A percentile compares a stretch with the other conserved stretches of the same genome.
Conservation (phyloP, 1,140 invertebrate genomes). For the Mercenaria mercenaria region DNA sequence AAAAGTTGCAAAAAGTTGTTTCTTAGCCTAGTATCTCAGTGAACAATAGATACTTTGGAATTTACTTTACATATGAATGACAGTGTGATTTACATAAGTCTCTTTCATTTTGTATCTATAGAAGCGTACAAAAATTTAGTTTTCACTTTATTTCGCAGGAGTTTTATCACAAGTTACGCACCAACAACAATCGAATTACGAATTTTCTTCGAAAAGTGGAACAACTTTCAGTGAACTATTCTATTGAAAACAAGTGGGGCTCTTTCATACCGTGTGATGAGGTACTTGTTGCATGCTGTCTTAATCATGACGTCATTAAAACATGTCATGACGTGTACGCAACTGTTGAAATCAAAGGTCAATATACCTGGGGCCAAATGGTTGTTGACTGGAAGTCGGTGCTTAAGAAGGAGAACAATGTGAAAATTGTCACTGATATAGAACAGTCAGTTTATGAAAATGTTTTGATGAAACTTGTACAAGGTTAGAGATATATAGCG, state of each 20-base stretch:
- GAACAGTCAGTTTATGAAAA: slow-evolving; percentile 14
- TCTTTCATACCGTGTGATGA: slow-evolving; percentile 41
- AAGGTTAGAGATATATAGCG: background rate
- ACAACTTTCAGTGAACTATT: slow-evolving; percentile 19
- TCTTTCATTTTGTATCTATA: too few relatives aligned
- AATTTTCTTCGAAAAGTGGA: slow-evolving; percentile 53
- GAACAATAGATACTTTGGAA: too few relatives aligned
- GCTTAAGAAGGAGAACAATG: slow-evolving; percentile 18
- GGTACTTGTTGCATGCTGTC: slow-evolving; percentile 23
- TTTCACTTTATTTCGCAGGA: slow-evolving; percentile 13
- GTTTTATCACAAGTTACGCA: slow-evolving; percentile 13
- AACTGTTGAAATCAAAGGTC: slow-evolving; percentile 58
- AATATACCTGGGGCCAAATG: slow-evolving; percentile 60
- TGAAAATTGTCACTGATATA: slow-evolving; percentile 45
- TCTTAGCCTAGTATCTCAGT: too few relatives aligned
- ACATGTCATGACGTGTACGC: slow-evolving; percentile 46
- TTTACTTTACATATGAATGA: too few relatives aligned
- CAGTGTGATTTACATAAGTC: too few relatives aligned
- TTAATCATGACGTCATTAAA: slow-evolving; percentile 50
- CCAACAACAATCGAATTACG: background rate
- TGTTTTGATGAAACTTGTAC: background rate
- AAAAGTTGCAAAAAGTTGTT: background rate
- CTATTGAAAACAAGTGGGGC: background rate
- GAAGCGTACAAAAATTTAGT: too few relatives aligned
- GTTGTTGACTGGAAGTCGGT: slow-evolving; percentile 52